Percentiles rank a stretch among this genome's conserved stretches.
Evolutionary conservation across 2,888 invertebrate genomes (phyloP).

Genomic region (Mesorhabditis spiculigera): DNA sequence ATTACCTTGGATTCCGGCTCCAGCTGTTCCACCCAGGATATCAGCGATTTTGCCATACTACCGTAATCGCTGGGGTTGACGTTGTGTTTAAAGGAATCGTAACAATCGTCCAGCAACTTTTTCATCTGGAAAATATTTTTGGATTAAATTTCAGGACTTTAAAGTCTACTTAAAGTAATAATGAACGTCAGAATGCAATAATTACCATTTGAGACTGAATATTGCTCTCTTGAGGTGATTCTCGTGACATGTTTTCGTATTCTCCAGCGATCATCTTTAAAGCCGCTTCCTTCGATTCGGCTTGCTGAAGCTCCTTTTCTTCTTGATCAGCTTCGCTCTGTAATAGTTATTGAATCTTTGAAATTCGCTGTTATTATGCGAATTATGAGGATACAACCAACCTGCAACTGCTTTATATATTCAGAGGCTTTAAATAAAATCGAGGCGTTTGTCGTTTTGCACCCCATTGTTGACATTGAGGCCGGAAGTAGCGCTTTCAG

Average conservation of each 20-base stretch:
- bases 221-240: conserved; percentile 30
- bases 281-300: conserved; percentile 35
- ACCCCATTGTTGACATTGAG: conserved; percentile 50
- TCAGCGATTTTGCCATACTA: conserved; percentile 34
- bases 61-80: conserved; percentile 48
- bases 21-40: conserved; percentile 33
- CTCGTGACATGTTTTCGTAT: conserved; percentile 50
- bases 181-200: neutral
- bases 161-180: neutral
- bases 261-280: conserved; percentile 55
- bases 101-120: conserved; percentile 50
- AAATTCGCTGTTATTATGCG: conserved; percentile 35
- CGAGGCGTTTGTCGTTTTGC: conserved; percentile 58
- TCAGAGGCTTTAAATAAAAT: conserved; percentile 56
- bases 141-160: conserved; percentile 1
- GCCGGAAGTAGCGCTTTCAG: conserved; percentile 56
- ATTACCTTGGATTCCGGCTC: conserved; percentile 13
- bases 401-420: conserved; percentile 46
- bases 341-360: conserved; percentile 21
- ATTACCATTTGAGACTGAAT: conserved; percentile 49
- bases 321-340: neutral
- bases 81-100: conserved; percentile 41
- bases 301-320: neutral
- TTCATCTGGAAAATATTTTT: conserved; percentile 35
- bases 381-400: conserved; percentile 39